Conservation (phyloP, 2,797 vertebrate genomes). For the Pseudocheirus occidentalis region DNA sequence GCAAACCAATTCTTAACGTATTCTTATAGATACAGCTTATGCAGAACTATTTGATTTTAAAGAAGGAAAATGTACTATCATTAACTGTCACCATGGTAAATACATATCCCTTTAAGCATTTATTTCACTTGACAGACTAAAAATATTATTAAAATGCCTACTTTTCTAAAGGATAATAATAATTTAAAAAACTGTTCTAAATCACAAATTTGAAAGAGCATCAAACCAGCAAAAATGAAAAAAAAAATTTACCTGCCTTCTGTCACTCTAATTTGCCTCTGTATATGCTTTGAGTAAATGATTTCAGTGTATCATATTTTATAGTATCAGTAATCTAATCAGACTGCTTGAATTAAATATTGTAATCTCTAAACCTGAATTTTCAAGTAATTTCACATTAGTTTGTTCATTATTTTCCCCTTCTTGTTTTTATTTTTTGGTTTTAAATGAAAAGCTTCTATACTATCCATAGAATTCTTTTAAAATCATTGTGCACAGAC, state of each 20-base stretch:
- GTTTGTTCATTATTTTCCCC: background rate
- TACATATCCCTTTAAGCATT: conserved; percentile 43
- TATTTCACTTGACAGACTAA: conserved; percentile 42
- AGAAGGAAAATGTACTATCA: conserved; percentile 52
- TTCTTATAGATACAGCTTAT: conserved; percentile 4
- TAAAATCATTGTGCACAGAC: background rate
- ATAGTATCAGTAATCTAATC: conserved; percentile 12
- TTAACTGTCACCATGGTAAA: conserved; percentile 47
- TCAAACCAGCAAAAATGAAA: conserved; percentile 22
- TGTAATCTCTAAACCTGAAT: conserved; percentile 28
- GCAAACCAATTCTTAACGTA: conserved; percentile 20
- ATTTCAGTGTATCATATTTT: background rate
- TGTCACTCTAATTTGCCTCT: background rate
- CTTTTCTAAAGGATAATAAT: conserved; percentile 57
- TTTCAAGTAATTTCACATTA: conserved; percentile 25
- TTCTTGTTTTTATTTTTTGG: conserved; percentile 19
- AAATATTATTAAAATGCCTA: conserved; percentile 54
- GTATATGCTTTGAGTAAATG: conserved; percentile 14
- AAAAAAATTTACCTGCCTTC: conserved; percentile 27
- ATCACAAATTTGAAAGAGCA: conserved; percentile 27
- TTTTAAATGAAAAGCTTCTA: background rate
- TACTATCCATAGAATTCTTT: background rate
- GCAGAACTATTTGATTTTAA: background rate
- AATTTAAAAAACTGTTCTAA: conserved; percentile 34
- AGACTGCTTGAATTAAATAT: conserved; percentile 7